A percentile compares a stretch with the other conserved stretches of the same genome.
Evolutionary conservation across 1,140 invertebrate species (phyloP).

Genomic region (Scaptomyza pallida): DNA sequence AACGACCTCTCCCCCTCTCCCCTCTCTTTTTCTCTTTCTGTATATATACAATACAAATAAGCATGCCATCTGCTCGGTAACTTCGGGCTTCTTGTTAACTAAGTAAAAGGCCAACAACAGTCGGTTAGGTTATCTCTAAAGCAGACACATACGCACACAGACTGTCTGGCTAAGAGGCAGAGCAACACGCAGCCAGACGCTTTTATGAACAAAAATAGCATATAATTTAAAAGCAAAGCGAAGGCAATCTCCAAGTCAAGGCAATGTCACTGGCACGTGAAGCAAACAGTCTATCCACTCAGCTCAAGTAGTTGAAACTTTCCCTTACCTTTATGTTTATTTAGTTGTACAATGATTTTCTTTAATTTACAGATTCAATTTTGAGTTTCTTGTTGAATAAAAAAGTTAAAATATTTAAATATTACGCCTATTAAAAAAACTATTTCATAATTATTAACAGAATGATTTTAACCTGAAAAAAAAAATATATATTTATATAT

Average conservation of each 20-base stretch:
- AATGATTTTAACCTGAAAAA: too few relatives aligned
- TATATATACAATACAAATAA: constrained; percentile 20
- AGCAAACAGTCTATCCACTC: background rate
- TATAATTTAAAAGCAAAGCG: constrained; percentile 24
- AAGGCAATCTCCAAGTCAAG: constrained; percentile 26
- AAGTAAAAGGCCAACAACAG: constrained; percentile 7
- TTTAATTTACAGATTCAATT: too few relatives aligned
- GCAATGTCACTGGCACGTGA: constrained; percentile 6
- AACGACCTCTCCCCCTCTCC: constrained; percentile 2
- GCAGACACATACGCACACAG: constrained; percentile 46
- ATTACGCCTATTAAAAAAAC: too few relatives aligned
- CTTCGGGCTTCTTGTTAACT: constrained; percentile 11
- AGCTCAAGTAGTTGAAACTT: background rate
- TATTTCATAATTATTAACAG: too few relatives aligned
- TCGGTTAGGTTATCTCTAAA: constrained; percentile 8
- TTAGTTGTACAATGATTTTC: too few relatives aligned
- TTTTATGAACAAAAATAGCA: constrained; percentile 53
- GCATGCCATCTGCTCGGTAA: constrained; percentile 1
- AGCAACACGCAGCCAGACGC: background rate
- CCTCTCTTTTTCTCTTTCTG: too few relatives aligned
- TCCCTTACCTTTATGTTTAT: background rate
- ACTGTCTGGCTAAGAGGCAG: background rate
- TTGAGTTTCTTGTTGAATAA: too few relatives aligned
- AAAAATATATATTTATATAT: too few relatives aligned
- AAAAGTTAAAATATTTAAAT: too few relatives aligned